A percentile compares a stretch with the other conserved stretches of the same genome.
These are phyloP conservation scores for Vanessa tameamea DNA, from an alignment of 1,140 invertebrate species.

Conservation along the genomic window DNA sequence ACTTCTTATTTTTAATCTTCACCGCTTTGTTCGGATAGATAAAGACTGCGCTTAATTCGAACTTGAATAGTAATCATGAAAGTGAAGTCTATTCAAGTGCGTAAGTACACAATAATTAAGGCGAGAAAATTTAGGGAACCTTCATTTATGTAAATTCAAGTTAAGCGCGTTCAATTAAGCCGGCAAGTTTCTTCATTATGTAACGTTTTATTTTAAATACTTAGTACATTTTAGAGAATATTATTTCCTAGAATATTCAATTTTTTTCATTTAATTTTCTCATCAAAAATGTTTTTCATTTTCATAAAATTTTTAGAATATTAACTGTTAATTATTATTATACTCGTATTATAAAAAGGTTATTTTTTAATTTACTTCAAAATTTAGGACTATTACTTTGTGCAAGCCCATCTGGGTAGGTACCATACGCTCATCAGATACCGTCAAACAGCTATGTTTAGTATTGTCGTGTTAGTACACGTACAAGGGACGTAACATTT, in stretches of 20 bases:
- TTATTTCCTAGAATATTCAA: not conserved
- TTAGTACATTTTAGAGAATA: not conserved
- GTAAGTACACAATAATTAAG: conserved; percentile 24
- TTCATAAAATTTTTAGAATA: too few species aligned
- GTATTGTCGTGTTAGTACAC: too few species aligned
- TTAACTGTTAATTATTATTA: too few species aligned
- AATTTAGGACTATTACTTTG: too few species aligned
- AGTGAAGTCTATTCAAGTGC: conserved; percentile 10
- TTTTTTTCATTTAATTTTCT: not conserved
- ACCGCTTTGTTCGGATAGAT: not conserved
- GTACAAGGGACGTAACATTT: too few species aligned
- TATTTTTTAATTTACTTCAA: too few species aligned
- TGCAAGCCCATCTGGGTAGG: too few species aligned
- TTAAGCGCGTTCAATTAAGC: conserved; percentile 17
- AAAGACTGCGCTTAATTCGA: not conserved
- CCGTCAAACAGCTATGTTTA: too few species aligned
- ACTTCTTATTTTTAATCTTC: not conserved
- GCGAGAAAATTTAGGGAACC: conserved; percentile 16
- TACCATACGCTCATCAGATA: too few species aligned
- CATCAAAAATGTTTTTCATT: too few species aligned
- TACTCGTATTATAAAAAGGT: too few species aligned
- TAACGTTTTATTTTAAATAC: conserved; percentile 20
- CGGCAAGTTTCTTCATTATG: conserved; percentile 17
- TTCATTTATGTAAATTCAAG: conserved; percentile 25
- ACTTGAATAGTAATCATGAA: conserved; percentile 5